Base-by-base conservation (phyloP, 2,113 vertebrate species). In the Trachemys scripta region DNA sequence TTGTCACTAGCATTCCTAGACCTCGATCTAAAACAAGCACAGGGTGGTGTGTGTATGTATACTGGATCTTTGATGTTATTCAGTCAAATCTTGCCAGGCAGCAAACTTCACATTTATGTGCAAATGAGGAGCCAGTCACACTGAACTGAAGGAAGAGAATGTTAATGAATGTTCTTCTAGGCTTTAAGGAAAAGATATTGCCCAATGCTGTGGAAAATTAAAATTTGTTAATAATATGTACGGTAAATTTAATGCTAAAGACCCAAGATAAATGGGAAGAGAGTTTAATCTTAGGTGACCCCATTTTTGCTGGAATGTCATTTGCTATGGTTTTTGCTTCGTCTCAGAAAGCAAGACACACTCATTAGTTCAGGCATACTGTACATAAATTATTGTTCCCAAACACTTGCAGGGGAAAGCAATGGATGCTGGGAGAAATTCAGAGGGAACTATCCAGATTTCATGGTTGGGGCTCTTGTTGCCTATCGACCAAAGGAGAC, bases 191-290 rank as follows among this genome's bases (percentile, higher is more conserved):
- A 92, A 97, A 95, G 78, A 93, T 97, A 97, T 96, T 98, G 97
- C 92, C 97, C 97, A 97, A 88, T 94, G 97, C 96, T 95, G 97
- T 97, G 97, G 97, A 97, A 98, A 98, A 97, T 97, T 97, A 97
- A 96, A 97, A 97, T 97, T 96, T 96, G 95, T 96, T 97, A 95
- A 94, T 97, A 95, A 97, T 94, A 90, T 35, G 89, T 96, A 94
- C 90, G 94, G 96, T 96, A 96, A 97, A 97, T 97, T 97, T 97
- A 97, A 96, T 97, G 92, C 94, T 98, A 97, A 97, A 97, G 94
- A 96, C 93, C 90, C 93, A 89, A 96, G 96, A 97, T 92, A 97
- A 97, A 96, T 96, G 82, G 82, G 92, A 92, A 86, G 42, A 75
- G 80, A 95, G 29, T 85, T 95, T 94, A 96, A 97, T 95, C 80